Percentiles rank a stretch among this genome's conserved stretches.
These are phyloP conservation scores for Lota lota DNA, from an alignment of 2,113 vertebrate species.

Conservation along the genomic window DNA sequence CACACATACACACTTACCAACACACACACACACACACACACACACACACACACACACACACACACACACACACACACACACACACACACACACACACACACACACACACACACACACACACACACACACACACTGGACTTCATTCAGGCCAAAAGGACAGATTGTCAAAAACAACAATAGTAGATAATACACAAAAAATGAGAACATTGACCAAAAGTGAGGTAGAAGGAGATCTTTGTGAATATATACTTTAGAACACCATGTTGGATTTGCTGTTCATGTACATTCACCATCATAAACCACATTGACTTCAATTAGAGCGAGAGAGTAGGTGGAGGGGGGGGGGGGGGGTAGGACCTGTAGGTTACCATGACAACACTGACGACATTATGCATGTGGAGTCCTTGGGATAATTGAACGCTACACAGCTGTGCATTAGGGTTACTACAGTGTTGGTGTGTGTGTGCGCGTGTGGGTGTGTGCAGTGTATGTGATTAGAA, in stretches of 20 bases:
- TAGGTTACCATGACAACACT: slow-evolving; percentile 42
- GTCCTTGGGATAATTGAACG: not conserved
- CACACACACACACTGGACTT: too few species aligned
- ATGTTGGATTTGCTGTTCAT: too few species aligned
- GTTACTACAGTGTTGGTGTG: not conserved
- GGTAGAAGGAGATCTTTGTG: too few species aligned
- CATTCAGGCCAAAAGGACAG: slow-evolving; percentile 3
- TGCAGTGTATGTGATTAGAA: not conserved
- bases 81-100: slow-evolving; percentile 15
- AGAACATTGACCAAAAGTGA: too few species aligned
- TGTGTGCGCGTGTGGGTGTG: not conserved
- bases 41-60: not conserved
- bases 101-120: not conserved
- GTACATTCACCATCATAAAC: too few species aligned
- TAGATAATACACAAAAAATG: too few species aligned
- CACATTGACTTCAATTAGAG: not conserved
- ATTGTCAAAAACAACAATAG: too few species aligned
- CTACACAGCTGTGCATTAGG: not conserved
- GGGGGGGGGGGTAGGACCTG: not conserved
- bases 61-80: slow-evolving; percentile 19
- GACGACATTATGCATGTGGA: slow-evolving; percentile 10
- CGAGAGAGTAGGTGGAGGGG: not conserved
- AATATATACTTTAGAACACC: too few species aligned
- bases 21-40: too few species aligned
- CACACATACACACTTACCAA: too few species aligned